phyloP scores from a whole-genome alignment of 2,797 vertebrate species.

The Linurgus olivaceus region DNA sequence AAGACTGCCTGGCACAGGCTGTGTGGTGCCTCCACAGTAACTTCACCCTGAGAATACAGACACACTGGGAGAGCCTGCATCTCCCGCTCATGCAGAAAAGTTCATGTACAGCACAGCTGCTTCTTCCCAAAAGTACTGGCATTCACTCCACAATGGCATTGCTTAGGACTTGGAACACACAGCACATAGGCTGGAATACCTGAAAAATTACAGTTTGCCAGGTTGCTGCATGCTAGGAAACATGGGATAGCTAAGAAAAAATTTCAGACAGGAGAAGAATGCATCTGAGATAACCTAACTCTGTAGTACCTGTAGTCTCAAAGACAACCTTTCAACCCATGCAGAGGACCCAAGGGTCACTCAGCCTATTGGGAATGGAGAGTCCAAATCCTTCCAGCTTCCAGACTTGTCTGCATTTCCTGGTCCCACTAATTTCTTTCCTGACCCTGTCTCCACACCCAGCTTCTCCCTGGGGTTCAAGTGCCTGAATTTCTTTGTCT shows the following conservation, averaged over 20 bases:
- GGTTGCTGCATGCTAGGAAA: neutral
- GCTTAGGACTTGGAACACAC: neutral
- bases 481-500: neutral
- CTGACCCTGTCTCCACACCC: fast-evolving
- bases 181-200: neutral
- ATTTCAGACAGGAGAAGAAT: neutral
- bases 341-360: neutral
- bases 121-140: neutral
- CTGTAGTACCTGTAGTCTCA: neutral
- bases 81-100: neutral
- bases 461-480: neutral
- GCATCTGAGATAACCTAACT: neutral
- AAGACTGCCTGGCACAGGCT: neutral
- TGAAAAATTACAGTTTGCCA: neutral
- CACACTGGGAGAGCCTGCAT: fast-evolving
- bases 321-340: fast-evolving
- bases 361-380: neutral
- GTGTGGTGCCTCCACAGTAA: neutral
- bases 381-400: neutral
- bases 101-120: neutral
- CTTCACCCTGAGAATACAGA: neutral
- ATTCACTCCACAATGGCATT: neutral
- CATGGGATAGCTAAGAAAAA: neutral
- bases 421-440: neutral
- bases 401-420: neutral